Evolutionary conservation across 2,797 vertebrate genomes (phyloP).

Genomic region (Syngnathus rostellatus): DNA sequence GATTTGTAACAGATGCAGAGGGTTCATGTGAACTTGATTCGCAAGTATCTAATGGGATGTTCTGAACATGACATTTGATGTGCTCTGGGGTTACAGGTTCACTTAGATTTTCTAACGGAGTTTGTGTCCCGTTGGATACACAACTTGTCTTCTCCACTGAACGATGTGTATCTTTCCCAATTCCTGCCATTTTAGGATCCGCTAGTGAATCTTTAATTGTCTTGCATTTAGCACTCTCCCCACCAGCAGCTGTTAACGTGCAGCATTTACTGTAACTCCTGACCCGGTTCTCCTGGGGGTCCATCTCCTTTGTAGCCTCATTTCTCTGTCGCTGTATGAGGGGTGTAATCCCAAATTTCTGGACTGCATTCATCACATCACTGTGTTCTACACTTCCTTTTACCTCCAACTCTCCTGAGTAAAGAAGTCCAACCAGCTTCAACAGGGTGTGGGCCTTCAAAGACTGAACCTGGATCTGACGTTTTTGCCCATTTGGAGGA

Average conservation of each 20-base stretch:
- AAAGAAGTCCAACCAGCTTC: constrained; percentile 66
- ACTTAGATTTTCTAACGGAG: constrained; percentile 1
- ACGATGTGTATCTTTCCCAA: background rate
- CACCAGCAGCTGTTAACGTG: constrained; percentile 8
- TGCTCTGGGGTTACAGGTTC: background rate
- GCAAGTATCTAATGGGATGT: background rate
- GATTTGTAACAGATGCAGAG: background rate
- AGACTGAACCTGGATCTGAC: constrained; percentile 44
- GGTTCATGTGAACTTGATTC: background rate
- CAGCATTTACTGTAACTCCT: constrained; percentile 9
- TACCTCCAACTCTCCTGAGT: constrained; percentile 60
- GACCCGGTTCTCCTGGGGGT: background rate
- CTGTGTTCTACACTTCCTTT: constrained; percentile 38
- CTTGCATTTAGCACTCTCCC: background rate
- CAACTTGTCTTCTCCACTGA: background rate
- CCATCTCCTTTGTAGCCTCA: background rate
- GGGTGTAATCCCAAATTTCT: constrained; percentile 51
- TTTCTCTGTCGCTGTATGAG: constrained; percentile 31
- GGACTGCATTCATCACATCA: constrained; percentile 54
- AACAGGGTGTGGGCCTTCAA: constrained; percentile 55
- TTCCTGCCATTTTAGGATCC: constrained; percentile 16
- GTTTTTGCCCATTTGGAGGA: constrained; percentile 47
- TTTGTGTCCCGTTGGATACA: constrained; percentile 41
- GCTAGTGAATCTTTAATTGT: constrained; percentile 22
- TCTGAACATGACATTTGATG: background rate